These are phyloP conservation scores for Austrolebias charrua DNA, from an alignment of 2,797 vertebrate species.

Conservation along the genomic window DNA sequence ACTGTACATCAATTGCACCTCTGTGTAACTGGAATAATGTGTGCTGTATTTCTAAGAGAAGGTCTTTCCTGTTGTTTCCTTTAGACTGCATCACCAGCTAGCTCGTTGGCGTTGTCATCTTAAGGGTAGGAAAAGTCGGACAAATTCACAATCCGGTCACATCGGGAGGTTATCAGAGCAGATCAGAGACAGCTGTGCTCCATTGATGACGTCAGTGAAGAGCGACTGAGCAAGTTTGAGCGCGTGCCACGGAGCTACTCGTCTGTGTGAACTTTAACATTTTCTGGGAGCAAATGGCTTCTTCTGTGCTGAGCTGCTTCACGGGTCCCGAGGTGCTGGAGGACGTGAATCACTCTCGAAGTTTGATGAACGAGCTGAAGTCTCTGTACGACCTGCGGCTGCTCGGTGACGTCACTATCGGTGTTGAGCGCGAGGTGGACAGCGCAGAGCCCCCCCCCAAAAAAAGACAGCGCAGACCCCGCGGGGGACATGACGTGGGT, in stretches of 20 bases:
- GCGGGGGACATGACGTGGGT: constrained; percentile 31
- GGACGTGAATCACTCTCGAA: constrained; percentile 78
- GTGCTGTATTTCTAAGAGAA: too few species aligned
- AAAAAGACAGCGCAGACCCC: too few species aligned
- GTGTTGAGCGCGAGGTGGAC: constrained; percentile 71
- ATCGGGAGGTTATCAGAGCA: too few species aligned
- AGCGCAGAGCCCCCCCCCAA: constrained; percentile 31
- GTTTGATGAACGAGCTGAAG: constrained; percentile 81
- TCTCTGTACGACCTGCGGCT: constrained; percentile 82
- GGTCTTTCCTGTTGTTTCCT: too few species aligned
- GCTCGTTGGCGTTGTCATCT: too few species aligned
- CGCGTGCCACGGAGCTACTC: constrained; percentile 2
- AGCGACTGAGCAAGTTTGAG: constrained; percentile 20
- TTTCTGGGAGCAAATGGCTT: constrained; percentile 68
- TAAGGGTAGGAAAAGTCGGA: too few species aligned
- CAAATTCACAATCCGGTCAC: too few species aligned
- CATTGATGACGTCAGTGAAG: too few species aligned
- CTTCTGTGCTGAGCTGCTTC: constrained; percentile 79
- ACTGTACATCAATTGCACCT: too few species aligned
- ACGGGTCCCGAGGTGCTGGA: constrained; percentile 85
- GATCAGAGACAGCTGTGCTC: too few species aligned
- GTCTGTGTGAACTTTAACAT: background rate
- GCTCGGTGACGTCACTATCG: constrained; percentile 84
- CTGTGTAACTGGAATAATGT: too few species aligned
- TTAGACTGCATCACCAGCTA: too few species aligned